Evolutionary conservation across 2,888 invertebrate species (phyloP).

Genomic region (Heliothis peltigera): DNA sequence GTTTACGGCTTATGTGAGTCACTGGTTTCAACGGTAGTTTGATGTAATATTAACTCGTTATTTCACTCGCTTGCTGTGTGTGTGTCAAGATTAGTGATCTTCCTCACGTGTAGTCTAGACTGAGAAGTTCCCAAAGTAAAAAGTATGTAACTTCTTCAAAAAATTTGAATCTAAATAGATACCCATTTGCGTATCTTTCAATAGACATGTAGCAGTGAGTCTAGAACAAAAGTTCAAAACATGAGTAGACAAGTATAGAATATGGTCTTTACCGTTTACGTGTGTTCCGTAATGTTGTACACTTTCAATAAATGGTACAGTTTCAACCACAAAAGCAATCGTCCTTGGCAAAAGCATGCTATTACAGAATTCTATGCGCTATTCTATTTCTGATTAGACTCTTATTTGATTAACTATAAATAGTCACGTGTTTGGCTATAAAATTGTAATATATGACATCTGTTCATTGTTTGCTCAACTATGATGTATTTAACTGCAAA

Average conservation of each 20-base stretch:
- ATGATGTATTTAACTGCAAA: constrained; percentile 29
- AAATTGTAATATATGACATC: constrained; percentile 36
- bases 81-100: constrained; percentile 5
- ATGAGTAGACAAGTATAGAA: background rate
- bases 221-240: background rate
- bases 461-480: constrained; percentile 26
- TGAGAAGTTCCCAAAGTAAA: background rate
- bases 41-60: constrained; percentile 14
- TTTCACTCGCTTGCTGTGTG: constrained; percentile 6
- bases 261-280: background rate
- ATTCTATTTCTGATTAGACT: constrained; percentile 15
- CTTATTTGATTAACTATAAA: constrained; percentile 14
- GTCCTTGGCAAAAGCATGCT: background rate
- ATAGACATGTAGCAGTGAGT: background rate
- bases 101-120: background rate
- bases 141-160: background rate
- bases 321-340: background rate
- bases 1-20: constrained; percentile 37
- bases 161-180: background rate
- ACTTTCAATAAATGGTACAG: background rate
- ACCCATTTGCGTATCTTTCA: too few relatives aligned
- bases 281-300: background rate
- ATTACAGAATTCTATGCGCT: constrained; percentile 5
- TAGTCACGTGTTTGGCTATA: constrained; percentile 21
- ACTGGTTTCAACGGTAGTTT: constrained; percentile 31